Conservation (phyloP, 37 sponge, comb jelly and placozoan species). For the Halichondria panicea region DNA sequence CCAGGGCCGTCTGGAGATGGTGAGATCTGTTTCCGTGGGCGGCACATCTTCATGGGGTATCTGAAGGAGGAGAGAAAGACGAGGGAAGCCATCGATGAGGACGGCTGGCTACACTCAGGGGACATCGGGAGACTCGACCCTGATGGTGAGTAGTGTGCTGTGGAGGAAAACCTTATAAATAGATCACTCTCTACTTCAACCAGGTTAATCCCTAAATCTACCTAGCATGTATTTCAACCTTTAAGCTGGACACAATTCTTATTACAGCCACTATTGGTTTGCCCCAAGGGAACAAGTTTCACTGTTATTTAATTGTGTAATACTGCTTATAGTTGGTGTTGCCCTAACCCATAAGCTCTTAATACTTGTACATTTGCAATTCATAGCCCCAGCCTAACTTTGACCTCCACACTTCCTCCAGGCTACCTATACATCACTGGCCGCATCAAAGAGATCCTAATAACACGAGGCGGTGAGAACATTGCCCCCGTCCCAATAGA, state of each 20-base stretch:
- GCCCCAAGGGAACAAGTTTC: neutral
- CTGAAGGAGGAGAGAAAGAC: conserved; percentile 89
- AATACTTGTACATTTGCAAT: no score
- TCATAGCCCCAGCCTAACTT: no score
- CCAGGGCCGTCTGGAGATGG: conserved; percentile 55
- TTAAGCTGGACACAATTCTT: no score
- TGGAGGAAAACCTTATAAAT: neutral
- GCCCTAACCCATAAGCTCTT: no score
- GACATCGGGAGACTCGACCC: conserved; percentile 87
- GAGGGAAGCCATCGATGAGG: conserved; percentile 81
- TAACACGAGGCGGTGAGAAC: conserved; percentile 97
- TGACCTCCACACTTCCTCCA: no score
- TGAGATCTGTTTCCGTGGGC: conserved; percentile 85
- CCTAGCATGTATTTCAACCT: neutral
- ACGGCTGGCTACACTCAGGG: conserved; percentile 97
- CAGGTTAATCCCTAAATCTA: neutral
- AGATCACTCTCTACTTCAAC: neutral
- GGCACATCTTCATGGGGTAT: conserved; percentile 98
- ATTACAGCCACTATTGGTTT: no score
- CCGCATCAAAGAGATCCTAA: conserved; percentile 92
- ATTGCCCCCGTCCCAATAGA: conserved; percentile 96
- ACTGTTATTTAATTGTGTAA: neutral
- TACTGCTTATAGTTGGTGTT: neutral
- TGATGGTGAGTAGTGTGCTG: conserved; percentile 52
- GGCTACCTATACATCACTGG: conserved; percentile 92